Base-by-base conservation (phyloP, 2,888 invertebrate genomes). In the Mimachlamys varia region DNA sequence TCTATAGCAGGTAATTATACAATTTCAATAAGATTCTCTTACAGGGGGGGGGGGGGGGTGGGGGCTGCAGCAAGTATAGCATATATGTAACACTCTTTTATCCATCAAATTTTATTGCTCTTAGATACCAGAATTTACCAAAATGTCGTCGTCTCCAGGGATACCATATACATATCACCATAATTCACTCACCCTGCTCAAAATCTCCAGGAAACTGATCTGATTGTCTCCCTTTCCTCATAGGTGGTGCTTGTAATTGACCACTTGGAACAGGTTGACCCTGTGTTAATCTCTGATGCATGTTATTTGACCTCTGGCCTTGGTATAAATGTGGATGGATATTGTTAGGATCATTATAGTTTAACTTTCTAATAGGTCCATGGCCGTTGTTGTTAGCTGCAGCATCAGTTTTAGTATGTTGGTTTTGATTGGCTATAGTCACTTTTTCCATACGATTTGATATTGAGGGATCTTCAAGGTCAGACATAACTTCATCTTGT, bases 201-300 rank as follows among this genome's bases (percentile, higher is more conserved):
- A 89, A 92, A 89, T 94, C 94, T 50, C 94, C 94, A 7, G 94
- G 94, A 44, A 94, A 90, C 76, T 92, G 90, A 89, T 92, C 92
- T 17, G 92, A 92, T 87, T 58, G 33, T 44, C 92, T 87, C n/a
- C 49, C 49, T 88, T 88, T 90, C n/a, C 49, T 53, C 19, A 12
- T 22, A 15, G 76, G 27, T 13, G 33, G 76, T 76, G 76, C 33
- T 33, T 76, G 76, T 62, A n/a, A 0, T 62, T 62, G 62, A 12
- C 33, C 33, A 76, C 15, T 76, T 10, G 12, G 5, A 33, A 15
- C 27, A 27, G 33, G 76, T 10, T 76, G 76, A 76, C 76, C 76
- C 33, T 76, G 76, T 27, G 76, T 33, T 12, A 76, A 76, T 76
- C 33, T 27, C 33, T 76, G 76, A 33, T 27, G 7, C 33, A 76